Evolutionary conservation across 2,797 vertebrate genomes (phyloP), one percentile per base, ranked within the genome.

Genomic region (Sardinella longiceps): DNA sequence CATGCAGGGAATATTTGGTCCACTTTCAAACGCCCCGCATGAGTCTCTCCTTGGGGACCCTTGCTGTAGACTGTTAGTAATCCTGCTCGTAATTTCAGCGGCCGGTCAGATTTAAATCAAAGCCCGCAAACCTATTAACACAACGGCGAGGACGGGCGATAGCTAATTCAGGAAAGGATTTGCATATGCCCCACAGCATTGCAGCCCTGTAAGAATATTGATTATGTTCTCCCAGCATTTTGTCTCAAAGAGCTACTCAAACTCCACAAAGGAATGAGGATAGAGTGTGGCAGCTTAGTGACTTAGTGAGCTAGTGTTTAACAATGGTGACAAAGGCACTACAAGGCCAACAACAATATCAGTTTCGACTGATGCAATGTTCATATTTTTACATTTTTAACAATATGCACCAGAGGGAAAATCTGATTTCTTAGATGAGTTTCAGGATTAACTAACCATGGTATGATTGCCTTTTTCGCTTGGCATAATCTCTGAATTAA

Each of bases 81-180:
- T 33, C 33, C 20, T 20, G 23, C 53, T 9, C 56, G 11, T 82
- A 5, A 39, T n/a, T 56, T 43, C 7, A 77, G 70, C 10, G 18
- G 33, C 37, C 37, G 70, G 70, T 77, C 70, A 77, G 70, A 77
- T 77, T 43, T 43, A 7, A 43, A 77, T 77, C 37, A 23, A 77
- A 77, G 12, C 70, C 70, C 23, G 20, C 12, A 39, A 20, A 43
- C 70, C 70, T 77, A 82, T 63, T 45, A 60, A 63, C 58, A n/a
- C 81, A 25, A 25, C 39, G 37, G 56, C 3, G 18, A 56, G 3
- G n/a, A 39, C 51, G 51, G 51, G 9, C n/a, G 48, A 46, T 23
- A 0, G 58, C 18, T 63, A 37, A 82, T 82, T 60, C 25, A 63
- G 18, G 6, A 58, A 14, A 43, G n/a, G 20, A 63, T 58, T 58